A percentile compares a stretch with the other conserved stretches of the same genome.
Conservation (phyloP, 53 echinoderm and acorn worm genomes). For the Mesocentrotus franciscanus region DNA sequence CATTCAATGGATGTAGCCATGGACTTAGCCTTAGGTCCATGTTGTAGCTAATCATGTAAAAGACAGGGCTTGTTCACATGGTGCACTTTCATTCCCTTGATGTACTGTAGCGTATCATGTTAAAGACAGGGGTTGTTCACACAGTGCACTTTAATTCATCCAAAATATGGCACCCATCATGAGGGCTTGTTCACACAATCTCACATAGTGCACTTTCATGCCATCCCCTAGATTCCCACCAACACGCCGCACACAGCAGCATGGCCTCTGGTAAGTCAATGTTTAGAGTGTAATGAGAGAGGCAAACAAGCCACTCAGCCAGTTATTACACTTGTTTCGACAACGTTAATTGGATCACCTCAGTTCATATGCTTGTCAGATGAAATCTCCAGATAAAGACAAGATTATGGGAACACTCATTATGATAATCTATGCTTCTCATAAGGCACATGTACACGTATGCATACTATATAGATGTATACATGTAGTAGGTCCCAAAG, state of each 20-base stretch:
- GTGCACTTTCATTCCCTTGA: neutral
- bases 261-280: slow-evolving; percentile 25
- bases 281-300: slow-evolving; percentile 20
- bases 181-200: neutral
- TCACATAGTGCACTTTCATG: neutral
- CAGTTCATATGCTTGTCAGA: slow-evolving; percentile 13
- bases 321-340: slow-evolving; percentile 48
- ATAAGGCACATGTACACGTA: neutral
- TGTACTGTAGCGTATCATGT: neutral
- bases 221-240: neutral
- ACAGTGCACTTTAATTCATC: neutral
- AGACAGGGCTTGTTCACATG: neutral
- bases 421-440: slow-evolving; percentile 40
- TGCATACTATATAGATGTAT: neutral
- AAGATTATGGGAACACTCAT: slow-evolving; percentile 11
- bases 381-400: slow-evolving; percentile 23
- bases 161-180: neutral
- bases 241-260: slow-evolving; percentile 4
- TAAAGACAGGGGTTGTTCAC: neutral
- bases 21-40: no score
- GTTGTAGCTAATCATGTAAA: neutral
- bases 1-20: no score
- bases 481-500: neutral
- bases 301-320: slow-evolving; percentile 38
- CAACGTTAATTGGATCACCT: slow-evolving; percentile 52